These are phyloP conservation scores for Philypnodon macrostomus DNA, from an alignment of 2,797 vertebrate species.

Conservation along the genomic window DNA sequence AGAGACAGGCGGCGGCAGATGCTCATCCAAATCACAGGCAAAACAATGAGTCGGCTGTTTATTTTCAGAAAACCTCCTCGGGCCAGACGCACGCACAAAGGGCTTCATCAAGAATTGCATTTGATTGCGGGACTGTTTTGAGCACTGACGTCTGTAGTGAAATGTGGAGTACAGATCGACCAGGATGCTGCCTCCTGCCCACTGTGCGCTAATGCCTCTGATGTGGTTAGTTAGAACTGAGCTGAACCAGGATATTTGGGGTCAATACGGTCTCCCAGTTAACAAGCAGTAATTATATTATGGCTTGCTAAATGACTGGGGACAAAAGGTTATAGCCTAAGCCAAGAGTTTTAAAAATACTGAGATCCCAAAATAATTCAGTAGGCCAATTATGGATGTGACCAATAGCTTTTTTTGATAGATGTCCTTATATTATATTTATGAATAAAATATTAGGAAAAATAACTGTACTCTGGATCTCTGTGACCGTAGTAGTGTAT, in stretches of 20 bases:
- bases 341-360: too few relatives aligned
- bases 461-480: too few relatives aligned
- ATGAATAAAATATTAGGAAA: too few relatives aligned
- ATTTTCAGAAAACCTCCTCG: conserved; percentile 31
- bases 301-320: background rate
- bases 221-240: conserved; percentile 14
- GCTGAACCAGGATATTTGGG: background rate
- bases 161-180: conserved; percentile 10
- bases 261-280: background rate
- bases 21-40: conserved; percentile 30
- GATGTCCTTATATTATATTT: too few relatives aligned
- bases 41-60: conserved; percentile 29
- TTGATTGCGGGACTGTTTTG: conserved; percentile 39
- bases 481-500: too few relatives aligned
- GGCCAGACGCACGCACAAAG: conserved; percentile 9
- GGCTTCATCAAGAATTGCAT: conserved; percentile 42
- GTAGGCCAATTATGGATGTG: too few relatives aligned
- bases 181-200: conserved; percentile 19
- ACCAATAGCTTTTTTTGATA: too few relatives aligned
- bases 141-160: conserved; percentile 5
- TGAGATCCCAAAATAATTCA: too few relatives aligned
- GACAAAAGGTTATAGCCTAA: too few relatives aligned
- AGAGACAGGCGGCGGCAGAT: conserved; percentile 23
- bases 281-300: conserved; percentile 1
- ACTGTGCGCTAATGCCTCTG: conserved; percentile 21